Percentiles rank a stretch among this genome's conserved stretches.
phyloP scores from a whole-genome alignment of 2,888 invertebrate genomes.

The Trissolcus japonicus region DNA sequence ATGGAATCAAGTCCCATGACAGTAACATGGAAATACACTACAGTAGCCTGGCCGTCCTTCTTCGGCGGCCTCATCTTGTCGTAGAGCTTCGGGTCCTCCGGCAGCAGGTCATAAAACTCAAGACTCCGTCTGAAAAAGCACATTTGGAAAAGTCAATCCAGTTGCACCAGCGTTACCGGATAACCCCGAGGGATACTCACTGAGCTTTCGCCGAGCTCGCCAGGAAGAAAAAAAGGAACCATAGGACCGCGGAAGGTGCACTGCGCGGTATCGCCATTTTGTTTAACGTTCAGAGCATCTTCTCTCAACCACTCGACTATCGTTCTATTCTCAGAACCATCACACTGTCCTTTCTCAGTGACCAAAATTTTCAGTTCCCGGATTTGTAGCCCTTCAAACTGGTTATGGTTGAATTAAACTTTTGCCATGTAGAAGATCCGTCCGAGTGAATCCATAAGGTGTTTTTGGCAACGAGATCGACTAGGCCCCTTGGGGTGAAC shows the following conservation, averaged over 20 bases:
- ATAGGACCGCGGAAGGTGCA: conserved; percentile 62
- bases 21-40: conserved; percentile 93
- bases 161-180: not conserved
- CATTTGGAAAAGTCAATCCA: conserved; percentile 1
- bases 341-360: not conserved
- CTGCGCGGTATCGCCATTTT: conserved; percentile 63
- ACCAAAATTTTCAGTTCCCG: not conserved
- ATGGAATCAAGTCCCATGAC: conserved; percentile 97
- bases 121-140: conserved; percentile 81
- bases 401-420: not conserved
- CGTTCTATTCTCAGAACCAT: conserved; percentile 11
- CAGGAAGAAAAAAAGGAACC: conserved; percentile 65
- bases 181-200: conserved; percentile 62
- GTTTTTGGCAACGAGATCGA: conserved; percentile 17
- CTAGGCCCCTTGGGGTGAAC: conserved; percentile 37
- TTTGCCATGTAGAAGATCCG: not conserved
- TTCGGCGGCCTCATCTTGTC: conserved; percentile 97
- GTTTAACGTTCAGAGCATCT: conserved; percentile 61
- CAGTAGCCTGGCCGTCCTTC: conserved; percentile 90
- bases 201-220: conserved; percentile 68
- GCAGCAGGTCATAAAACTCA: conserved; percentile 89
- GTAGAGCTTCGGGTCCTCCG: conserved; percentile 90
- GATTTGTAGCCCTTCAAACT: not conserved
- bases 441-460: too few species aligned
- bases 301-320: conserved; percentile 16